Conservation (phyloP, 2,797 vertebrate genomes). For the Labroides dimidiatus region DNA sequence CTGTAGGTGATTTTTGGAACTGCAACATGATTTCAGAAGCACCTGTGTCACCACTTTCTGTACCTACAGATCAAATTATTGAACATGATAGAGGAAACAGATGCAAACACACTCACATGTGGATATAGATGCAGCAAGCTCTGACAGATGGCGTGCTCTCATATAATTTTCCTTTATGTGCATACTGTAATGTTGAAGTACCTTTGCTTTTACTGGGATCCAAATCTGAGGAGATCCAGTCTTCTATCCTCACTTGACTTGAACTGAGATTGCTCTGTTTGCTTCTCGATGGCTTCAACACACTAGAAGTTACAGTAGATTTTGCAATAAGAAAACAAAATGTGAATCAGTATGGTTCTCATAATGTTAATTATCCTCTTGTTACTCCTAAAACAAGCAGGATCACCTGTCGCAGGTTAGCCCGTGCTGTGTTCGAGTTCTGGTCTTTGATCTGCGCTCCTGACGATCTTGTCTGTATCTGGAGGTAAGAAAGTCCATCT, state of each 20-base stretch:
- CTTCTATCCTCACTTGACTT: constrained; percentile 62
- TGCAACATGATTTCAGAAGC: constrained; percentile 49
- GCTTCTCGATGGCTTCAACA: constrained; percentile 39
- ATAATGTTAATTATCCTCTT: not conserved
- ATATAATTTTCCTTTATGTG: not conserved
- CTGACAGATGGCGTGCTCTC: not conserved
- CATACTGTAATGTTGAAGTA: constrained; percentile 23
- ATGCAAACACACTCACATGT: not conserved
- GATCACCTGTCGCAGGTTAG: constrained; percentile 63
- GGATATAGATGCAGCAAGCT: not conserved
- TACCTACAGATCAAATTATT: constrained; percentile 34
- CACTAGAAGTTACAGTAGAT: constrained; percentile 26
- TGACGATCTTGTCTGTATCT: constrained; percentile 66
- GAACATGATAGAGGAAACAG: not conserved
- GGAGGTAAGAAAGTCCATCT: constrained; percentile 73
- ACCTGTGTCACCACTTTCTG: constrained; percentile 61
- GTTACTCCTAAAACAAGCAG: not conserved
- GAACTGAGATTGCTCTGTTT: constrained; percentile 43
- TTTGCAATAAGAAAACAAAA: not conserved
- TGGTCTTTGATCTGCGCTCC: constrained; percentile 60
- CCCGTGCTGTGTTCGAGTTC: constrained; percentile 52
- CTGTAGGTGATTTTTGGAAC: constrained; percentile 39
- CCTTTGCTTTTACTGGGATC: constrained; percentile 76
- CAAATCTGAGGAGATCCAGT: constrained; percentile 83
- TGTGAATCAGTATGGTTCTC: not conserved